Evolutionary conservation across 2,888 invertebrate species (phyloP), one percentile per base, ranked within the genome.

Genomic region (Incurvaria masculella): DNA sequence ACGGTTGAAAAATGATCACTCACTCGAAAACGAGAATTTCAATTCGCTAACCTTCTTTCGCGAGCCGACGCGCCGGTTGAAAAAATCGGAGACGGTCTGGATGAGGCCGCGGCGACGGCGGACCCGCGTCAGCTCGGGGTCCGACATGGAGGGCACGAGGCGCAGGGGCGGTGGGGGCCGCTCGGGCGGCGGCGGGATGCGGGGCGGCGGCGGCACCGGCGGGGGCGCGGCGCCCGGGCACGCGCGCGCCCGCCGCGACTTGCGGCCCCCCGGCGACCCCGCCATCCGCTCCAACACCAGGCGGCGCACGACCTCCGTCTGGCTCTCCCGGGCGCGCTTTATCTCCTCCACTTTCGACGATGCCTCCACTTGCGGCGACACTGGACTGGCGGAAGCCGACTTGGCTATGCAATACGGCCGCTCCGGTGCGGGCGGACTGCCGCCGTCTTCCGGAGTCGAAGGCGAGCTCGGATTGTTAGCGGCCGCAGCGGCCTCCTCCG

Each of bases 81-180:
- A 89, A 66, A 93, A 89, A 65, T 87, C 91, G 17, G 91, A 88
- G 52, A 94, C 86, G 46, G 91, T 86, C 70, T 89, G 91, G 60
- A 92, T 91, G 46, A 93, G 86, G 68, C 91, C 91, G 60, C 87
- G 90, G 52, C 91, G 81, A 53, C 91, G 80, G 59, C 89, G 88
- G 20, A 79, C 70, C 49, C 74, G 64, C 44, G 76, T 68, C 42
- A 83, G 63, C 62, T 83, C 83, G 6, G 83, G 82, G 61, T 84
- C 83, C 2, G 83, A 84, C 53, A 79, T 78, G 18, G 83, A 76
- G 72, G 66, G 66, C 1, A 66, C n/a, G 64, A 65, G 21, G 64
- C 64, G 58, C 2, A 62, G 58, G 0, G 67, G 62, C 1, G 59
- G 58, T 1, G 63, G 59, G 0, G 41, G 18, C 49, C 33, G 16